A percentile compares a stretch with the other conserved stretches of the same genome.
Evolutionary conservation across 2,113 vertebrate genomes (phyloP).

Genomic region (Chionomys nivalis): DNA sequence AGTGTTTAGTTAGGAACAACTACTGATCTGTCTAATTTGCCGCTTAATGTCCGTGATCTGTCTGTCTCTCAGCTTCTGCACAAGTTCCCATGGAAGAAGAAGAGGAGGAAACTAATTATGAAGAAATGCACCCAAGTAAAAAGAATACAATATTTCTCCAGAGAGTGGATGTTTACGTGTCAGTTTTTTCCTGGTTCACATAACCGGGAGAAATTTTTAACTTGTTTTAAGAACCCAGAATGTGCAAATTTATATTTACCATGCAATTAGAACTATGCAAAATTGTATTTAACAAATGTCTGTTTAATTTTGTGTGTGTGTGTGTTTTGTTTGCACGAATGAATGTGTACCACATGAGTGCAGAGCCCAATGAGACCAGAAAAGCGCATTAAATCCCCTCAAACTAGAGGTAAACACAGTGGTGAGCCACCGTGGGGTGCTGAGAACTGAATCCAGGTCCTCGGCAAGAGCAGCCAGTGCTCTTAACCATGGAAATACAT

Average conservation of each 20-base stretch:
- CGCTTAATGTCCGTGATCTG: not conserved
- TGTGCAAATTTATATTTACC: conserved; percentile 21
- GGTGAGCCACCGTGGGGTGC: not conserved
- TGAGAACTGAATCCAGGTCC: not conserved
- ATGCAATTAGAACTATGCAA: not conserved
- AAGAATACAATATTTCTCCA: not conserved
- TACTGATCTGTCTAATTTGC: not conserved
- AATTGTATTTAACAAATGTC: not conserved
- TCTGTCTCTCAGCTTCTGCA: not conserved
- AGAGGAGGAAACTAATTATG: not conserved
- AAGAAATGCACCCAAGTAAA: not conserved
- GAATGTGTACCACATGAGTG: not conserved
- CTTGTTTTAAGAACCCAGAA: conserved; percentile 6
- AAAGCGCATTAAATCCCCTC: too few species aligned
- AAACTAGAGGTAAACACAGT: not conserved
- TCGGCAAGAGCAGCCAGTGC: not conserved
- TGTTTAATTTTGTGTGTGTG: not conserved
- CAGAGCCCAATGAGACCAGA: not conserved
- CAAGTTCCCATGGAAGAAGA: not conserved
- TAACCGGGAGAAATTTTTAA: conserved; percentile 14
- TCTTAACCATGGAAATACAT: not conserved
- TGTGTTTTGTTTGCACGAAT: not conserved
- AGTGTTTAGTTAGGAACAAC: conserved; percentile 28
- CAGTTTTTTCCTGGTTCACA: conserved; percentile 17
- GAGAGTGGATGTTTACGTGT: not conserved